These are phyloP conservation scores for Drosophila kikkawai DNA, from an alignment of 1,140 invertebrate species.

Conservation along the genomic window DNA sequence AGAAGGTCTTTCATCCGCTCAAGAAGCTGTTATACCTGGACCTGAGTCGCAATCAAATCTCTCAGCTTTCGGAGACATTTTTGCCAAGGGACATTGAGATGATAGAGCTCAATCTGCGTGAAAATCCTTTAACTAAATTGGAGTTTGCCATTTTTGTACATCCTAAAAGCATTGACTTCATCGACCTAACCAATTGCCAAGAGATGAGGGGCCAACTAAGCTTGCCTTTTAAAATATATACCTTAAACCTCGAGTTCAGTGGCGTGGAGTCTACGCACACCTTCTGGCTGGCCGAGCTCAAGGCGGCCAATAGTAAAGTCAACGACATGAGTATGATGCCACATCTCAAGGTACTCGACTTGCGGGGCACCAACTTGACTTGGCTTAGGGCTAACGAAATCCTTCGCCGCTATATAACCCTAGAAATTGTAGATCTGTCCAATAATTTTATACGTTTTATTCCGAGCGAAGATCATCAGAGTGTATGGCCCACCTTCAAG, in stretches of 20 bases:
- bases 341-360: background rate
- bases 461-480: background rate
- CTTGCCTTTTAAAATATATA: background rate
- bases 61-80: background rate
- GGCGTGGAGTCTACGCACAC: background rate
- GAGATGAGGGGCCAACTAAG: background rate
- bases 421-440: background rate
- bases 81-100: background rate
- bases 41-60: constrained; percentile 1
- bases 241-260: background rate
- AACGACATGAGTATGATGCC: background rate
- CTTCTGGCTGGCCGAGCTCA: background rate
- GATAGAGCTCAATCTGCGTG: background rate
- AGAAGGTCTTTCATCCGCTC: background rate
- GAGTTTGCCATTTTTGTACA: background rate
- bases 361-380: background rate
- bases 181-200: background rate
- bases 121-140: background rate
- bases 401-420: background rate
- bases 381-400: background rate
- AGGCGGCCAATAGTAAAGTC: background rate
- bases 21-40: background rate
- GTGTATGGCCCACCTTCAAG: background rate
- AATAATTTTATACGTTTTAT: background rate
- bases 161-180: background rate